Base-by-base conservation (phyloP, 2,888 invertebrate genomes). In the Boloria euphrosyne region DNA sequence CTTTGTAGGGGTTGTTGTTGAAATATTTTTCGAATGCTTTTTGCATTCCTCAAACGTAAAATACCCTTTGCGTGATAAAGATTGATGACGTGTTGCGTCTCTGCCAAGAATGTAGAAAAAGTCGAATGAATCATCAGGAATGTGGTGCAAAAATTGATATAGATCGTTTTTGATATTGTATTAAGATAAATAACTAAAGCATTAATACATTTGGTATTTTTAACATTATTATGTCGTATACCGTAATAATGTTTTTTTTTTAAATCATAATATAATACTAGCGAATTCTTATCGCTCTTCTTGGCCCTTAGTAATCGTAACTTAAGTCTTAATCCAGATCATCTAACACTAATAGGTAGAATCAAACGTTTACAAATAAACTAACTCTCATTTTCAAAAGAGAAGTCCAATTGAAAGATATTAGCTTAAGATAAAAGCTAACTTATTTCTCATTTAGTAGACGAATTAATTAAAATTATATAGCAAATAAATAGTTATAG, bases 11-110 rank as follows among this genome's bases (percentile, higher is more conserved):
- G 51, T 59, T 49, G 44, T 49, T 66, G 53, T 49, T 66, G 53
- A 46, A 57, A 44, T 22, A 57, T 22, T 46, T 55, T 44, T 55
- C n/a, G 14, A 44, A 44, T 44, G 18, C n/a, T 44, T 55, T 14
- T 14, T 7, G n/a, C 7, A 6, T 18, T 18, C 10, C n/a, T 44
- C 3, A 46, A 22, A 14, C 46, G n/a, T 57, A 46, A n/a, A 22
- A n/a, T 46, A 57, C 16, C 16, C 27, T 22, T 22, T 46, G n/a
- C 57, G 22, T 46, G 44, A 57, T 46, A 57, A 57, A 57, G 57
- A 57, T 57, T 63, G 50, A 31, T 62, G 50, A 63, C 57, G 44
- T 66, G 22, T 52, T 16, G 57, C 52, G 18, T 57, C 51, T 55
- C 38, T 43, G 46, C 22, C 46, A 46, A 57, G 57, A 57, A 27